These are phyloP conservation scores for Crotalus viridis DNA, from an alignment of 2,113 vertebrate genomes.

Conservation along the genomic window DNA sequence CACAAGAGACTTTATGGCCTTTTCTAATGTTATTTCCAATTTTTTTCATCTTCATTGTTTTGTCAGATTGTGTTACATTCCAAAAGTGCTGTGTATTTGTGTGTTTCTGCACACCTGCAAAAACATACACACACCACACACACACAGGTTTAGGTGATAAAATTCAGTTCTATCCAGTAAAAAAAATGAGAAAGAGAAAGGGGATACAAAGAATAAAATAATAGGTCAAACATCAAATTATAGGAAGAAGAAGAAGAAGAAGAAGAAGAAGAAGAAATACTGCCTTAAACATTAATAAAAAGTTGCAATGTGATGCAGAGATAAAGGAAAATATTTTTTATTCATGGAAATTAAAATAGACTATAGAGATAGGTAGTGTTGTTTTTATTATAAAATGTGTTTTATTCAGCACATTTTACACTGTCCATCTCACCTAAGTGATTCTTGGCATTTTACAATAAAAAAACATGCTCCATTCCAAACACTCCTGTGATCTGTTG, in stretches of 20 bases:
- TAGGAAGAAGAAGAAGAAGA: not conserved
- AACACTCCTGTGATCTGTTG: not conserved
- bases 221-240: slow-evolving; percentile 62
- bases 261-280: not conserved
- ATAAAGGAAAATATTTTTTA: not conserved
- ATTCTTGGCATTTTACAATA: not conserved
- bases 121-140: not conserved
- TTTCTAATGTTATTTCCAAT: slow-evolving; percentile 72
- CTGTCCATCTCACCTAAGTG: not conserved
- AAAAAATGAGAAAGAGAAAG: slow-evolving; percentile 24
- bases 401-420: not conserved
- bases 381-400: not conserved
- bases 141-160: slow-evolving; percentile 70
- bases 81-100: slow-evolving; percentile 49
- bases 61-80: slow-evolving; percentile 75
- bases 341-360: not conserved
- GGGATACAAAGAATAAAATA: slow-evolving; percentile 8
- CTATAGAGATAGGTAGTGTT: not conserved
- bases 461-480: not conserved
- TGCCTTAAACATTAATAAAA: not conserved
- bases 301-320: accelerated
- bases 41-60: slow-evolving; percentile 70
- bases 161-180: slow-evolving; percentile 68
- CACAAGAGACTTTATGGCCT: slow-evolving; percentile 71
- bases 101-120: not conserved